Base-by-base conservation (phyloP, 1,140 invertebrate species). In the Acromyrmex heyeri region DNA sequence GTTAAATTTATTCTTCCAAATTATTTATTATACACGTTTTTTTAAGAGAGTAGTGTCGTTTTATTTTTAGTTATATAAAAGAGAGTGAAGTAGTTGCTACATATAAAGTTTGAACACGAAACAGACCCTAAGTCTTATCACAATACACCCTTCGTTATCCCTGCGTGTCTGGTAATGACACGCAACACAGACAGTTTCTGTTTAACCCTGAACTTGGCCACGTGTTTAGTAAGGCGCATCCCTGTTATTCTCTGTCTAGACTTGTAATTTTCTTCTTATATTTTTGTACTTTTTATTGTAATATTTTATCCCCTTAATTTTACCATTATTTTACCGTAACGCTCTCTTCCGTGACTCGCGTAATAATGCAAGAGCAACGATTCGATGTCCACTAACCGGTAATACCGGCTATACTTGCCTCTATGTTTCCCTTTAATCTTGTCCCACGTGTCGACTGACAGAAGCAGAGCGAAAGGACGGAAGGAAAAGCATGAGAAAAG, bases 381-480 rank as follows among this genome's bases (percentile, higher is more conserved):
- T 24, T 67, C 87, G 50, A 34, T 38, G 27, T 27, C 18, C 44
- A 21, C 34, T 16, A 62, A 18, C 59, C 34, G n/a, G n/a, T 69
- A 61, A 50, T 83, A 38, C 10, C 12, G 21, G 53, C 24, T 12
- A 30, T 48, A 48, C 10, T n/a, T 14, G 83, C 55, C 55, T 72
- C 59, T 65, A 62, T 64, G 70, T 87, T 72, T 82, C 64, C 77
- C 59, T 82, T 78, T 57, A 90, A 89, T 78, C 59, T 82, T 83
- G 77, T 83, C 65, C 24, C 53, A 50, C 48, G 24, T 62, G 75
- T n/a, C 21, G 30, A 21, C 73, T 86, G 72, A 88, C 67, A 79
- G 65, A 50, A 89, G n/a, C 53, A 14, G 3, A 30, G 27, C 34
- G 61, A 38, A 65, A 73, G 21, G 14, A 16, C 24, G n/a, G 76